These are phyloP conservation scores for Podilymbus podiceps DNA, from an alignment of 2,113 vertebrate genomes.

Conservation along the genomic window DNA sequence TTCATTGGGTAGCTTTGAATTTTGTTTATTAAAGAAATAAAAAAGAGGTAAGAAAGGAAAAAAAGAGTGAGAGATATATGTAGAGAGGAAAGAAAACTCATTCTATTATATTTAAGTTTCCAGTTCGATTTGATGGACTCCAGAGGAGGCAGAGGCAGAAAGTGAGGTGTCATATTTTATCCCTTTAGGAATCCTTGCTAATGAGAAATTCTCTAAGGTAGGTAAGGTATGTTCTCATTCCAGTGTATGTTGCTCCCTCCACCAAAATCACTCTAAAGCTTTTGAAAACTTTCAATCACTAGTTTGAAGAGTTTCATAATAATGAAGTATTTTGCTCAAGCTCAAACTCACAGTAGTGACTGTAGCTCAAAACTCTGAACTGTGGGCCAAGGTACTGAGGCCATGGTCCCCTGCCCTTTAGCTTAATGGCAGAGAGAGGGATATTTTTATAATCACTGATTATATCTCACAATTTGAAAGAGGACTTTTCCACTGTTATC, in stretches of 20 bases:
- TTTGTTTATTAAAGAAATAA: neutral
- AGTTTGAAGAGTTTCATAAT: neutral
- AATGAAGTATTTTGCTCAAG: neutral
- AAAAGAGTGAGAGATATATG: neutral
- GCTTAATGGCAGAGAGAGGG: neutral
- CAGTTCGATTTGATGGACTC: neutral
- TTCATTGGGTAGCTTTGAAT: neutral
- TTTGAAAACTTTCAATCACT: neutral
- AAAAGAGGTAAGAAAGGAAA: neutral
- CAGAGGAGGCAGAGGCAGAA: neutral
- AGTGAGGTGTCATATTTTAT: neutral
- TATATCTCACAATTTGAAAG: neutral
- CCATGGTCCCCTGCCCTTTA: neutral
- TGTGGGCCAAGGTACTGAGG: neutral
- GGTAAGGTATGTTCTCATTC: neutral
- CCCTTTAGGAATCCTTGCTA: conserved; percentile 13
- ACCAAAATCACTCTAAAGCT: neutral
- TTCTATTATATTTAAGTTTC: neutral
- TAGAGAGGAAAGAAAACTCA: neutral
- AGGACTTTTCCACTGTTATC: neutral
- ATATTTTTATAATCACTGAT: conserved; percentile 2
- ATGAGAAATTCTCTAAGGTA: neutral
- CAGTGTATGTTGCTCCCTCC: neutral
- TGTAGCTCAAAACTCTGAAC: neutral
- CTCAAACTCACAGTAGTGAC: neutral